A percentile compares a stretch with the other conserved stretches of the same genome.
phyloP scores from a whole-genome alignment of 2,797 vertebrate genomes.

The Parauchenoglanis punctatus region DNA sequence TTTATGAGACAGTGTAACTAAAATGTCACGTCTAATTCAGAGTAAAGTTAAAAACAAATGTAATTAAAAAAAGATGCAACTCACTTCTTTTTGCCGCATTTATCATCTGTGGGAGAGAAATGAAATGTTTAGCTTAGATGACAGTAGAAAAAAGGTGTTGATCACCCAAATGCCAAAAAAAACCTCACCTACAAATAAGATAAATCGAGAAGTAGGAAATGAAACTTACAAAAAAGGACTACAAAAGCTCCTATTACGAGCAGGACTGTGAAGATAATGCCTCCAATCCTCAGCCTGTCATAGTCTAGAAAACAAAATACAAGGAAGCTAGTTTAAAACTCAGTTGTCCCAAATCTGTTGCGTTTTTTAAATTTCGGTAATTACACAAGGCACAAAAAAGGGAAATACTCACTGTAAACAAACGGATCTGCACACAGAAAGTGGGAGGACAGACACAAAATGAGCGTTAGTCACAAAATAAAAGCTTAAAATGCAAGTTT shows the following conservation, averaged over 20 bases:
- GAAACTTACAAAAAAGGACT: conserved; percentile 72
- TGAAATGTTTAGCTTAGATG: neutral
- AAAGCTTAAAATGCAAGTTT: conserved; percentile 2
- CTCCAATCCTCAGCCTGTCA: conserved; percentile 75
- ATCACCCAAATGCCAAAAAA: neutral
- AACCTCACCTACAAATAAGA: neutral
- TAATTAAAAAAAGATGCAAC: conserved; percentile 24
- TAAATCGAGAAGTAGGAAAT: neutral
- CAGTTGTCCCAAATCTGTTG: neutral
- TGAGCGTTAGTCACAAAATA: conserved; percentile 16
- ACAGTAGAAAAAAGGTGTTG: neutral
- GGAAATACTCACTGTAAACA: conserved; percentile 74
- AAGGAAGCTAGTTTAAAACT: neutral
- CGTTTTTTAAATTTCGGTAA: neutral
- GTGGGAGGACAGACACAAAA: neutral
- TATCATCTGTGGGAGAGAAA: conserved; percentile 67
- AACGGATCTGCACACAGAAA: conserved; percentile 69
- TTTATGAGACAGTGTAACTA: neutral
- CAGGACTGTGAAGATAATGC: conserved; percentile 68
- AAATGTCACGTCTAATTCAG: neutral
- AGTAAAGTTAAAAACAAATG: neutral
- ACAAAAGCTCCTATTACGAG: conserved; percentile 66
- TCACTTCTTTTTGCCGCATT: conserved; percentile 66
- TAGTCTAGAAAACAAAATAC: conserved; percentile 69
- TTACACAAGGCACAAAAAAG: neutral